phyloP scores from a whole-genome alignment of 2,888 invertebrate species.

The Papilio protenor region DNA sequence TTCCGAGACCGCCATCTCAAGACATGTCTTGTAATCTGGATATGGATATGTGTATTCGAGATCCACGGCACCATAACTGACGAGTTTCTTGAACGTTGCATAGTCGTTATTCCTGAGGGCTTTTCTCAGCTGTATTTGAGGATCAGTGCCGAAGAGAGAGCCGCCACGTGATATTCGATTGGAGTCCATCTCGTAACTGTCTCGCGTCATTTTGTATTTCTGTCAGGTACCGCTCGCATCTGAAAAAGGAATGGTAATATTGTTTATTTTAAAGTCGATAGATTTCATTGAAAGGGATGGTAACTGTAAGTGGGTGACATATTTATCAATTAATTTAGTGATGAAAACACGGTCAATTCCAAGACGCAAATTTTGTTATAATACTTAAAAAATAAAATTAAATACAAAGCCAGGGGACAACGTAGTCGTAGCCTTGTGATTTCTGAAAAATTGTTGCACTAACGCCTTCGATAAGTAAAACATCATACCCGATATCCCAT shows the following conservation, averaged over 20 bases:
- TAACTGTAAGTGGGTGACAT: neutral
- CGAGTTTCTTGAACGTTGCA: conserved; percentile 79
- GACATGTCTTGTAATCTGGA: conserved; percentile 84
- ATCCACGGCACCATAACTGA: conserved; percentile 77
- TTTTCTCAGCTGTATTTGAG: conserved; percentile 78
- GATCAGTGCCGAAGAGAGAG: conserved; percentile 77
- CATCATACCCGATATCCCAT: conserved; percentile 12
- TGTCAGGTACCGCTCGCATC: conserved; percentile 68
- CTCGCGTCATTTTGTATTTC: conserved; percentile 71
- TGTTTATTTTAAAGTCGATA: conserved; percentile 52
- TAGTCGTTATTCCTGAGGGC: conserved; percentile 82
- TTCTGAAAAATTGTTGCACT: neutral
- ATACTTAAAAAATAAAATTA: neutral
- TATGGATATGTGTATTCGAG: conserved; percentile 83
- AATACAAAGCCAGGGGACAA: neutral
- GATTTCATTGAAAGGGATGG: conserved; percentile 60
- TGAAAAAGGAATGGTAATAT: conserved; percentile 63
- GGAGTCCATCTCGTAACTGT: conserved; percentile 79
- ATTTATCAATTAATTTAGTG: neutral
- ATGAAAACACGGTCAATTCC: neutral
- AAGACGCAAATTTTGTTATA: neutral
- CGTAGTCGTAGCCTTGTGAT: neutral
- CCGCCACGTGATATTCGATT: conserved; percentile 71
- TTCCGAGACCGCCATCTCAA: conserved; percentile 84
- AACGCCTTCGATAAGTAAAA: neutral